These are phyloP conservation scores for Staurois parvus DNA, from an alignment of 2,797 vertebrate genomes.

Conservation along the genomic window DNA sequence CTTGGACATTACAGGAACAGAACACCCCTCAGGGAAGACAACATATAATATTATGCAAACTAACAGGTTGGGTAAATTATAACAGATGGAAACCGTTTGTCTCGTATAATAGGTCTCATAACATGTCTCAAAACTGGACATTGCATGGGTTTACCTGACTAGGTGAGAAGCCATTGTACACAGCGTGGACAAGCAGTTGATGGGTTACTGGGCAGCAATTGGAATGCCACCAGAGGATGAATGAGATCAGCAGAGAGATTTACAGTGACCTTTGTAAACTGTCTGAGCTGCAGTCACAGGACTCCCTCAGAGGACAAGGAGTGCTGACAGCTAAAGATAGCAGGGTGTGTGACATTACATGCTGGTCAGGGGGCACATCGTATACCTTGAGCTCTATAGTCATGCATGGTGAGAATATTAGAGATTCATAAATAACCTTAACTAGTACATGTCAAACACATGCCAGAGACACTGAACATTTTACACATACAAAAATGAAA, in stretches of 20 bases:
- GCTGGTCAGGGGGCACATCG: too few relatives aligned
- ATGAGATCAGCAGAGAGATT: conserved; percentile 18
- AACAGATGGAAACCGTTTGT: too few relatives aligned
- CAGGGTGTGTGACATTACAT: conserved; percentile 21
- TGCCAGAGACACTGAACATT: too few relatives aligned
- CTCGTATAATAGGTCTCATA: too few relatives aligned
- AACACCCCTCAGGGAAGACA: background rate
- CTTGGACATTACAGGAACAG: background rate
- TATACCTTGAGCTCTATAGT: background rate
- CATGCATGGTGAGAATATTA: background rate
- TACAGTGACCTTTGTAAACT: conserved; percentile 59
- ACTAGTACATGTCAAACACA: too few relatives aligned
- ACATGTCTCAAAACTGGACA: too few relatives aligned
- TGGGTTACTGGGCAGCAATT: background rate
- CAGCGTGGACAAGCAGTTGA: background rate
- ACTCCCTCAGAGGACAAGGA: conserved; percentile 31
- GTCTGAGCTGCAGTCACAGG: conserved; percentile 49
- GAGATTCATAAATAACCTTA: too few relatives aligned
- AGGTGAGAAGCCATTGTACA: too few relatives aligned
- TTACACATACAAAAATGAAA: too few relatives aligned
- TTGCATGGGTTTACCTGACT: too few relatives aligned
- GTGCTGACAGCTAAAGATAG: conserved; percentile 55
- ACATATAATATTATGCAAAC: too few relatives aligned
- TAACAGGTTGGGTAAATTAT: too few relatives aligned
- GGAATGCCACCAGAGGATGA: conserved; percentile 6